Base-by-base conservation (phyloP, 2,797 vertebrate species). In the Enteromius unitaeniatus region DNA sequence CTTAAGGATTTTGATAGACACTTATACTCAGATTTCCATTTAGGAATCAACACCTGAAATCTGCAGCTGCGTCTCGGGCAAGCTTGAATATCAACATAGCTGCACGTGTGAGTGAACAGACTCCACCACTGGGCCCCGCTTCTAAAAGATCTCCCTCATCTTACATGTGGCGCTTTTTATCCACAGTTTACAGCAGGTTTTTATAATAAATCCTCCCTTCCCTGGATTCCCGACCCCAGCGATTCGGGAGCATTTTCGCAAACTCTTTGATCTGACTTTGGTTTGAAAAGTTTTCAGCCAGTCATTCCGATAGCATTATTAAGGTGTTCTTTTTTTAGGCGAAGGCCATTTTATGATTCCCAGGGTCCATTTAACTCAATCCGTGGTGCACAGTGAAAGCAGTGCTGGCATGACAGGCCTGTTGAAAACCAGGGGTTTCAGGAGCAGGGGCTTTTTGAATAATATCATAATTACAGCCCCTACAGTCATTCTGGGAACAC, bases 381-480 rank as follows among this genome's bases (percentile, higher is more conserved):
- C 40, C 2, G 37, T 26, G 21, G 4, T 0, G 10, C 82, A 68
- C 26, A 60, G 23, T 83, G 40, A 70, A 78, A 62, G 49, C 60
- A 13, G 31, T 3, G n/a, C 49, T 53, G 72, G 60, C 73, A 83
- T 53, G n/a, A 47, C 31, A 40, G 58, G 21, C 31, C 28, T 76
- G 19, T 78, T 83, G 73, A 83, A 83, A 83, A 60, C 47, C 34
- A 5, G 28, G 53, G 42, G 45, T 15, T 5, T 74, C 31, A 31
- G 70, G n/a, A 51, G n/a, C 28, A 64, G 28, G 26, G 14, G 26
- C 5, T 87, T 83, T 81, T 68, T 83, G 21, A 47, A 72, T 78
- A 85, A 87, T 87, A 79, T 80, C 86, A 85, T 85, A 87, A 87
- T 87, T 85, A 84, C 23, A 26, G 49, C 55, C 67, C 34, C 9